Evolutionary conservation across 2,113 vertebrate genomes (phyloP), one percentile per base, ranked within the genome.

Genomic region (Ia io): DNA sequence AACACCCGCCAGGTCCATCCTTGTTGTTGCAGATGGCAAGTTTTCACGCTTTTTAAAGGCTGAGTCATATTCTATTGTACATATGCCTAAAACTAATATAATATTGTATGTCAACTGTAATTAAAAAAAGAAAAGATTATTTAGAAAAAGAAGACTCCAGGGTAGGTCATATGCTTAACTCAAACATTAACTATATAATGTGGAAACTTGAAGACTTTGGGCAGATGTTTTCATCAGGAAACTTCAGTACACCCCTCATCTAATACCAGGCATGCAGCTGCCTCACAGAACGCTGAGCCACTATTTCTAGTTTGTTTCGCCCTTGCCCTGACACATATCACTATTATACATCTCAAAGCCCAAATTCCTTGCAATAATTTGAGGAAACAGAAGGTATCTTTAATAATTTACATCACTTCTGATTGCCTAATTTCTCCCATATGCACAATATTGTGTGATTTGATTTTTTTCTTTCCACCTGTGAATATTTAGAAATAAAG

Each of bases 401-500:
- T n/a, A 67, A 84, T 84, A 28, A 93, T 91, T 83, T 56, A 5
- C 8, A 13, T 91, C n/a, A 42, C 79, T 89, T 56, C 76, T 67
- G 47, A 73, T 77, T 56, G 71, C 76, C 59, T 97, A 28, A 9
- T 91, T 79, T 84, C 20, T 20, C 35, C 40, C 28, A 42, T 40
- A 56, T 94, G 80, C 28, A 63, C 93, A 97, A 87, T 77, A 61
- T 22, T 93, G 44, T 63, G 59, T 20, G 67, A 69, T 91, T 89
- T 74, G 61, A 67, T 30, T 56, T 90, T 70, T 69, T n/a, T 51
- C 11, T 69, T 77, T 61, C 93, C 76, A 97, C 93, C 88, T 96
- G 93, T 53, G 67, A 97, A 80, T 88, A 92, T 35, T 69, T 90
- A 97, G 67, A 95, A 88, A 94, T 91, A 94, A 91, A 92, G 88